These are phyloP conservation scores for Arrhamphus sclerolepis DNA, from an alignment of 2,797 vertebrate species.

Conservation along the genomic window DNA sequence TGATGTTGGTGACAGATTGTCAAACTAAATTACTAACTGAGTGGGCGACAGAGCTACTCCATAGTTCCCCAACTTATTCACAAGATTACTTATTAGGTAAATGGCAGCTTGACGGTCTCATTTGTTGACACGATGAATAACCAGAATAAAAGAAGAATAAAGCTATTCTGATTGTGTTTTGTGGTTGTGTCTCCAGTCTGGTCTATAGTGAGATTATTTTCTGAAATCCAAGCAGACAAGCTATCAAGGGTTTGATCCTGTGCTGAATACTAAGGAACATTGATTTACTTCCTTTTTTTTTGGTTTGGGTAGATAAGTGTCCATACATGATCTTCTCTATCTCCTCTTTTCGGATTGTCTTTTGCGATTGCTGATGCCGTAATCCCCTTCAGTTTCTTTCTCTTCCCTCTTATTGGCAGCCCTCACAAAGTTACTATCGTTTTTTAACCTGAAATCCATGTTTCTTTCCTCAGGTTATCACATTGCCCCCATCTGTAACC, in stretches of 20 bases:
- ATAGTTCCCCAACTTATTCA: constrained; percentile 1
- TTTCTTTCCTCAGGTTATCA: constrained; percentile 66
- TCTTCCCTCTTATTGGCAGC: neutral
- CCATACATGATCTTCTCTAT: neutral
- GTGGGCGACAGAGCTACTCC: neutral
- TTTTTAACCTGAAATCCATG: constrained; percentile 63
- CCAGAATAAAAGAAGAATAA: neutral
- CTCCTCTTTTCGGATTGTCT: neutral
- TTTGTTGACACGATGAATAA: constrained; percentile 7
- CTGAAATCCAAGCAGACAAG: constrained; percentile 49
- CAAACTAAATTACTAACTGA: neutral
- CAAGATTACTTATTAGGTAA: neutral
- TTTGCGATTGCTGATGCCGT: neutral
- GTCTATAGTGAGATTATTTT: neutral
- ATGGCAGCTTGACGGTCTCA: neutral
- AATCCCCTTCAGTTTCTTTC: neutral
- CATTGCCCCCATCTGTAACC: constrained; percentile 59
- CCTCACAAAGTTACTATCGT: constrained; percentile 27
- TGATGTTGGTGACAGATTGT: constrained; percentile 1
- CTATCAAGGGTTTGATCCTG: constrained; percentile 57
- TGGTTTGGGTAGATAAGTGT: constrained; percentile 21
- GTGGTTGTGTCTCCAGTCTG: too few species aligned
- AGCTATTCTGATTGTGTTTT: neutral
- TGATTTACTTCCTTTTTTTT: constrained; percentile 23
- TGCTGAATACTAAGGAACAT: constrained; percentile 50